These are phyloP conservation scores for Nemurella pictetii DNA, from an alignment of 2,888 invertebrate genomes.

Conservation along the genomic window DNA sequence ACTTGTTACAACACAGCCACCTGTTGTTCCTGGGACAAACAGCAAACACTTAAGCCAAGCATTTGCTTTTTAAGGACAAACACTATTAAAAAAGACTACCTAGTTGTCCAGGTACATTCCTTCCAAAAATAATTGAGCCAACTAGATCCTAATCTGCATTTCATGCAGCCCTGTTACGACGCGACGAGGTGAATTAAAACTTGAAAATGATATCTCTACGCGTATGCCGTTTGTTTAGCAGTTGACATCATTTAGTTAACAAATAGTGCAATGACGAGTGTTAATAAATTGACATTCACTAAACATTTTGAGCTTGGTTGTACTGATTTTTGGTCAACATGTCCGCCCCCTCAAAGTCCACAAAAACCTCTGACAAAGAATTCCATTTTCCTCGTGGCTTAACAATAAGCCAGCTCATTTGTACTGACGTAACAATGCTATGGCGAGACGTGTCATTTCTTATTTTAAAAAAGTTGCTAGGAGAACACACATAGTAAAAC, in stretches of 20 bases:
- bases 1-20: conserved; percentile 24
- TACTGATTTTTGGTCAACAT: background rate
- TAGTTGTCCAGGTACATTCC: background rate
- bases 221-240: too few species aligned
- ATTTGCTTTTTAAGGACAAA: background rate
- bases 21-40: conserved; percentile 18
- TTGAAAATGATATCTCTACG: too few species aligned
- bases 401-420: conserved; percentile 5
- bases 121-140: background rate
- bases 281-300: too few species aligned
- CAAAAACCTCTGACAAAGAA: conserved; percentile 18
- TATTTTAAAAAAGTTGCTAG: background rate
- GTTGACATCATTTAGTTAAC: too few species aligned
- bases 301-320: background rate
- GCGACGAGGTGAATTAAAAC: background rate
- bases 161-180: background rate
- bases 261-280: too few species aligned
- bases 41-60: background rate
- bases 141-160: background rate
- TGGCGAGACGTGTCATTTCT: background rate
- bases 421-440: conserved; percentile 2
- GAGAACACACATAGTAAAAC: background rate
- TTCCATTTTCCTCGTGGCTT: background rate
- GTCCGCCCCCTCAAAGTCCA: conserved; percentile 16
- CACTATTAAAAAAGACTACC: conserved; percentile 1